A percentile compares a stretch with the other conserved stretches of the same genome.
phyloP scores from a whole-genome alignment of 2,113 vertebrate species.

The Myxocyprinus asiaticus region DNA sequence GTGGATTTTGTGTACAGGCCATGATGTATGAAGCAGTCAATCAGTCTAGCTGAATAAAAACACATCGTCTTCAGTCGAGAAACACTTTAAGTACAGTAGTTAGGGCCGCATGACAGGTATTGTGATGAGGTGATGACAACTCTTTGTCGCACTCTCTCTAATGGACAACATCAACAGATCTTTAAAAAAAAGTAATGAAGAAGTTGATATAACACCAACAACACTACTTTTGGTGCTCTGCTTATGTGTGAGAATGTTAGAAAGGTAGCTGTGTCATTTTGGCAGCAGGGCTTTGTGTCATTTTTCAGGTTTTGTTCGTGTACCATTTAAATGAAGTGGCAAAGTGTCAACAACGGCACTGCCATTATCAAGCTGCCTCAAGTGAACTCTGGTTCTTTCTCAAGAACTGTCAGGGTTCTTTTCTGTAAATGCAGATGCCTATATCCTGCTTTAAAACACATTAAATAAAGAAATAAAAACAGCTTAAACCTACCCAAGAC shows the following conservation, averaged over 20 bases:
- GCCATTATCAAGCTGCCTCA: slow-evolving; percentile 15
- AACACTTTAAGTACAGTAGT: background rate
- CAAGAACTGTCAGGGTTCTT: too few relatives aligned
- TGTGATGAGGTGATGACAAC: background rate
- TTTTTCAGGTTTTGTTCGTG: background rate
- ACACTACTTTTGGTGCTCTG: background rate
- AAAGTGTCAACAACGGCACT: background rate
- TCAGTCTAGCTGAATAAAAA: slow-evolving; percentile 16
- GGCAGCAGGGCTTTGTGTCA: background rate
- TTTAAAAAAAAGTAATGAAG: background rate
- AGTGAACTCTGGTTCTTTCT: background rate
- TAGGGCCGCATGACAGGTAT: background rate
- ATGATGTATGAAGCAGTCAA: slow-evolving; percentile 45
- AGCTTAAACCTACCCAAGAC: too few relatives aligned
- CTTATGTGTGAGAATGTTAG: background rate
- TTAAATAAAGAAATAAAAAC: too few relatives aligned
- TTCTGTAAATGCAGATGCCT: too few relatives aligned
- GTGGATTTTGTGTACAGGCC: slow-evolving; percentile 48
- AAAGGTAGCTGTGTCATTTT: background rate
- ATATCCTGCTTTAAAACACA: too few relatives aligned
- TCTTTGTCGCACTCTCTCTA: background rate
- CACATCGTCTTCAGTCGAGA: slow-evolving; percentile 8
- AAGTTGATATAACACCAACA: background rate
- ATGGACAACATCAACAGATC: background rate
- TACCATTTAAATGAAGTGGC: slow-evolving; percentile 35